phyloP scores from a whole-genome alignment of 1,140 invertebrate genomes.

The Meteorus sp. region DNA sequence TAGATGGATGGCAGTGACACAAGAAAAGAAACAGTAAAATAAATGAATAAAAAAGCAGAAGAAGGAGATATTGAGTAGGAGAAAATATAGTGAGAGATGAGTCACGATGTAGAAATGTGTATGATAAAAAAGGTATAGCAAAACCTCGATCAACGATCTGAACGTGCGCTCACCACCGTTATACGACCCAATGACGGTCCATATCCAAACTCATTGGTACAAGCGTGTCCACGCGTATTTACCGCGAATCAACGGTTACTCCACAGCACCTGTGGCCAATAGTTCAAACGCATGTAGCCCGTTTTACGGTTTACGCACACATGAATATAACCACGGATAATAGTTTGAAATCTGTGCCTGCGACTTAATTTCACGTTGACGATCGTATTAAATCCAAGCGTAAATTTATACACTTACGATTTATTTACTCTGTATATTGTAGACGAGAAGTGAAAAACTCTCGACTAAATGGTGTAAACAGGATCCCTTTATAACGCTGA shows the following conservation, averaged over 20 bases:
- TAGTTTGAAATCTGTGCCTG: too few relatives aligned
- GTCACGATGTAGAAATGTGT: neutral
- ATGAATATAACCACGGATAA: neutral
- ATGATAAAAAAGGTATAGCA: conserved; percentile 1
- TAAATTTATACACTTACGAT: neutral
- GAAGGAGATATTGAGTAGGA: too few relatives aligned
- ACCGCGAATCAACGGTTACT: conserved; percentile 30
- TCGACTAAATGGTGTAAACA: too few relatives aligned
- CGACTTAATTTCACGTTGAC: neutral
- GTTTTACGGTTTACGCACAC: conserved; percentile 31
- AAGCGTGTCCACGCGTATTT: conserved; percentile 31
- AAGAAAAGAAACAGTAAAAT: too few relatives aligned
- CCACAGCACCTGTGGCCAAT: conserved; percentile 31
- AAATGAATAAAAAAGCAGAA: too few relatives aligned
- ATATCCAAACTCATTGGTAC: conserved; percentile 38
- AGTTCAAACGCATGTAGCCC: conserved; percentile 19
- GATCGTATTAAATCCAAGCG: conserved; percentile 1
- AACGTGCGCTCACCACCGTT: conserved; percentile 45
- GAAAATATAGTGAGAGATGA: neutral
- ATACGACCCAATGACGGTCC: conserved; percentile 54
- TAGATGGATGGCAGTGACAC: neutral
- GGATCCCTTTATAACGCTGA: too few relatives aligned
- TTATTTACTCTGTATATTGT: neutral
- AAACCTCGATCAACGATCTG: conserved; percentile 34
- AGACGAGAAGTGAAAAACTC: too few relatives aligned